These are phyloP conservation scores for Anhinga rufa DNA, from an alignment of 2,113 vertebrate species.

Conservation along the genomic window DNA sequence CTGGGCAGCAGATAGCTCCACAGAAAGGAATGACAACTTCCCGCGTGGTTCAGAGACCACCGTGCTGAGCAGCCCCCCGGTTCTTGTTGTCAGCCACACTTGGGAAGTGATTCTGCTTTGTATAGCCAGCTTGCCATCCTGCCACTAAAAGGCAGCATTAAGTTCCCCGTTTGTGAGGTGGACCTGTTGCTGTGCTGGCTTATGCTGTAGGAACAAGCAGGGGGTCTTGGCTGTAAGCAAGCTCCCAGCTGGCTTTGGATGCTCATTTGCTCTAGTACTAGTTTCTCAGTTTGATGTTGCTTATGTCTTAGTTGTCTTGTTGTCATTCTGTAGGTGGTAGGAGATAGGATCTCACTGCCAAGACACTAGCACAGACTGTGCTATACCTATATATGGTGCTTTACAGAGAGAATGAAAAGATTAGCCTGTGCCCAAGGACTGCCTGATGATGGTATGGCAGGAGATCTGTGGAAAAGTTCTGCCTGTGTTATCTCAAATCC, in stretches of 20 bases:
- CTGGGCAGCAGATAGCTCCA: background rate
- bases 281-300: background rate
- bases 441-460: background rate
- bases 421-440: background rate
- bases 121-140: background rate
- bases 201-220: background rate
- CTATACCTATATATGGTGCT: background rate
- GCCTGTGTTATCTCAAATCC: background rate
- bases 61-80: accelerated
- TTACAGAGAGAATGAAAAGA: background rate
- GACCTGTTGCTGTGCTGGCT: background rate
- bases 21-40: background rate
- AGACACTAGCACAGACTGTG: background rate
- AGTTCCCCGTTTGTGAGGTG: background rate
- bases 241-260: conserved; percentile 4
- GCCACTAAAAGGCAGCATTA: background rate
- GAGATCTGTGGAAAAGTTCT: background rate
- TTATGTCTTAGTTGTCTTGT: background rate
- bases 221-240: background rate
- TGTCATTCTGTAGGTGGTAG: background rate
- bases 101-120: background rate
- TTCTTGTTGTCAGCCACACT: accelerated
- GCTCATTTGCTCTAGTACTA: background rate
- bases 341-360: background rate
- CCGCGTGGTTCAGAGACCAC: background rate